Evolutionary conservation across 2,797 vertebrate genomes (phyloP), one percentile per base, ranked within the genome.

Genomic region (Carcharodon carcharias): DNA sequence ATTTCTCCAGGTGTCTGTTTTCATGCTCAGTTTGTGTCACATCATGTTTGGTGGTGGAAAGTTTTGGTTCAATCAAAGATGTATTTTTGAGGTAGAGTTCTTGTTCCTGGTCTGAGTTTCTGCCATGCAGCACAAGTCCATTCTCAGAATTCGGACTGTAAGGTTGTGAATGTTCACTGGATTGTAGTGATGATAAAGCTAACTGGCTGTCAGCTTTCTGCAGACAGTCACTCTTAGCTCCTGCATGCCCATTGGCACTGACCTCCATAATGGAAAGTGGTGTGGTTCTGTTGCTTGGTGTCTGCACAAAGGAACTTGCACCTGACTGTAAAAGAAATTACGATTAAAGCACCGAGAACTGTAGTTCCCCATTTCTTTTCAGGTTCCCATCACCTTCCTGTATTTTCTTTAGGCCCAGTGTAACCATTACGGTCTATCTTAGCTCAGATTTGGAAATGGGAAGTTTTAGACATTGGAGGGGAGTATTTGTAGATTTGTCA

Each of bases 281-380:
- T 95, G 97, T 96, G 96, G 97, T 96, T 96, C 96, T 97, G 96
- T 98, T 97, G n/a, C 97, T 96, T n/a, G 95, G 50, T 35, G 97
- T 98, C 97, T 97, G 97, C 71, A 96, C 96, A 0, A 97, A 96
- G 85, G 97, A 96, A 0, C 97, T 97, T 8, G 96, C 12, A 1
- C 12, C 77, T 23, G 1, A 0, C 97, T 97, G 0, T 0, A 0
- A 95, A 71, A 0, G 2, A 73, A 88, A 93, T 9, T 67, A 67
- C 16, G 23, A 67, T 61, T 61, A 91, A 91, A 63, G 26, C 21
- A 40, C 82, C 6, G 7, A 85, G 18, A 45, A 45, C 18, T 7
- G 4, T 26, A 26, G 82, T 85, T 50, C n/a, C 56, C 61, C 18
- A 23, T 45, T 94, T 61, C 92, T 14, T 65, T 26, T 93, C 35